phyloP scores from a whole-genome alignment of 2,888 invertebrate genomes.

The Agriopis leucophaearia region DNA sequence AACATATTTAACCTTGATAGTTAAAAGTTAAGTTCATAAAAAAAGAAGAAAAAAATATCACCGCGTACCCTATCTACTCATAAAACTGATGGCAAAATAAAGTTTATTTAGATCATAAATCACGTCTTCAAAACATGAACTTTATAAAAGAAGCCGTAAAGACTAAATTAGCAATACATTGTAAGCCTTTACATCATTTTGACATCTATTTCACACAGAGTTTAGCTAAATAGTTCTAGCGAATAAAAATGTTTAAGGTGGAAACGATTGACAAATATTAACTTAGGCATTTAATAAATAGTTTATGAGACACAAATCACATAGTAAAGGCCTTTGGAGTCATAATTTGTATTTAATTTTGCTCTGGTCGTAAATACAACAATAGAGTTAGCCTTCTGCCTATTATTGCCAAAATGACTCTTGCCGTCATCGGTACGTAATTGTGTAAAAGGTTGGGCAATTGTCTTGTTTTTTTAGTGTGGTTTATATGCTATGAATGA shows the following conservation, averaged over 20 bases:
- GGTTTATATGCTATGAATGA: neutral
- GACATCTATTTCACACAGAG: neutral
- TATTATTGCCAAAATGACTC: slow-evolving; percentile 24
- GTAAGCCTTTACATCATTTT: neutral
- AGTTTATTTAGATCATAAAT: neutral
- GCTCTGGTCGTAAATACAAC: slow-evolving; percentile 18
- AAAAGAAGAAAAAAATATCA: slow-evolving; percentile 4
- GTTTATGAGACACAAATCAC: slow-evolving; percentile 30
- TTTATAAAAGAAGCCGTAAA: neutral
- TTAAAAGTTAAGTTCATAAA: neutral
- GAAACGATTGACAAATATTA: slow-evolving; percentile 19
- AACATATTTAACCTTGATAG: too few species aligned
- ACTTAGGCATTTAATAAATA: slow-evolving; percentile 15
- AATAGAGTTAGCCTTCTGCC: slow-evolving; percentile 29
- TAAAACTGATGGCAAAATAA: neutral
- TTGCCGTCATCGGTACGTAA: slow-evolving; percentile 13
- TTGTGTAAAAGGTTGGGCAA: slow-evolving; percentile 20
- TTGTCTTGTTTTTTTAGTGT: neutral
- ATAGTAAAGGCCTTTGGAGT: slow-evolving; percentile 15
- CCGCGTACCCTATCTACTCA: slow-evolving; percentile 6
- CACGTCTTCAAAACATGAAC: neutral
- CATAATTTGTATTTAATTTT: slow-evolving; percentile 36
- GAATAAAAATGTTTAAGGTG: slow-evolving; percentile 28
- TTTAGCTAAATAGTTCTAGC: slow-evolving; percentile 3
- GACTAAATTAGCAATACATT: slow-evolving; percentile 10